A percentile compares a stretch with the other conserved stretches of the same genome.
Conservation (phyloP, 2,113 vertebrate species). For the Semicossyphus pulcher region DNA sequence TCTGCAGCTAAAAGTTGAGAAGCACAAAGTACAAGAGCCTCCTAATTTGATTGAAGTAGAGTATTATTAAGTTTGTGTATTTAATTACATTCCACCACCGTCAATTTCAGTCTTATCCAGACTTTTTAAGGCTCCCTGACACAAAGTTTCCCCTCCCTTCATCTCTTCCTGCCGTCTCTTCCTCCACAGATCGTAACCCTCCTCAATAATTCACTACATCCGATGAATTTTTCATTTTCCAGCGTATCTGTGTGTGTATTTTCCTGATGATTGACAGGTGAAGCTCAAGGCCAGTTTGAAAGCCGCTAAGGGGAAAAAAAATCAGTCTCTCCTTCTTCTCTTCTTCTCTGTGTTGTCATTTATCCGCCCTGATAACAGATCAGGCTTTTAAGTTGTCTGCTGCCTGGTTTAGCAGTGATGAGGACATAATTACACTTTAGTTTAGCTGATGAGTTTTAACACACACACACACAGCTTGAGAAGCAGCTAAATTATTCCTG, state of each 20-base stretch:
- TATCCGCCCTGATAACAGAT: constrained; percentile 42
- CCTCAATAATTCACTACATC: constrained; percentile 56
- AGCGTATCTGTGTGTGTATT: constrained; percentile 32
- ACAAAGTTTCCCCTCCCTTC: constrained; percentile 35
- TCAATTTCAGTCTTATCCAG: not conserved
- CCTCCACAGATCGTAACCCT: constrained; percentile 42
- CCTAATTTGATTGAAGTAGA: not conserved
- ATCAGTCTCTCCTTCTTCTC: constrained; percentile 1
- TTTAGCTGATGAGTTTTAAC: constrained; percentile 31
- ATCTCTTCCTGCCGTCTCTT: constrained; percentile 26
- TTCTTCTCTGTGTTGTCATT: constrained; percentile 1
- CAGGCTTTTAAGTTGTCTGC: constrained; percentile 28
- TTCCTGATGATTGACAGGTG: constrained; percentile 47
- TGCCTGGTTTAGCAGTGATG: not conserved
- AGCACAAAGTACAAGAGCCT: not conserved
- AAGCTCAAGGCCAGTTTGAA: constrained; percentile 46
- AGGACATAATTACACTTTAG: constrained; percentile 33
- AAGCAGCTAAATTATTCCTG: constrained; percentile 32
- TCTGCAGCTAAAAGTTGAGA: too few species aligned
- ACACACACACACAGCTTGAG: constrained; percentile 10
- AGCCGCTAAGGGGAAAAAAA: not conserved
- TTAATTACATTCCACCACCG: not conserved
- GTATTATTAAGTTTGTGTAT: not conserved
- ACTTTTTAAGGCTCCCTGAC: constrained; percentile 22
- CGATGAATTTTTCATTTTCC: constrained; percentile 65